Percentiles rank a stretch among this genome's conserved stretches.
Evolutionary conservation across 2,797 vertebrate species (phyloP).

Genomic region (Halcyon badia): DNA sequence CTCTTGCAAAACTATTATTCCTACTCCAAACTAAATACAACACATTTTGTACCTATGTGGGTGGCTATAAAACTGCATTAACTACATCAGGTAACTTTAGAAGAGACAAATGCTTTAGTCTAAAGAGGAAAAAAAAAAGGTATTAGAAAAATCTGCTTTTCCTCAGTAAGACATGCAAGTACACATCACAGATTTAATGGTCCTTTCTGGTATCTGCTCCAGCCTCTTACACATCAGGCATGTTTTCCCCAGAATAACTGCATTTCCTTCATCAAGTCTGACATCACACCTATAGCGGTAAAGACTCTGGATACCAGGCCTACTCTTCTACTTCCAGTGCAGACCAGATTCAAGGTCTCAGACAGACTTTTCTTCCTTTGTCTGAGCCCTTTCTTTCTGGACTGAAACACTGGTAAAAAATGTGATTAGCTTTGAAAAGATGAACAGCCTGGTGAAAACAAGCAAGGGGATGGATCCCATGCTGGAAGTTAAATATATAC

Average conservation of each 20-base stretch:
- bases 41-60: not conserved
- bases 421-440: not conserved
- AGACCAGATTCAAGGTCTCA: not conserved
- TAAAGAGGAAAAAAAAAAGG: not conserved
- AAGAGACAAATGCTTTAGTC: not conserved
- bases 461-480: not conserved
- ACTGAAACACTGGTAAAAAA: not conserved
- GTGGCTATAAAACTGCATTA: not conserved
- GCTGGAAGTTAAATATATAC: conserved; percentile 25
- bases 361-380: not conserved
- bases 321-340: not conserved
- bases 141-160: not conserved
- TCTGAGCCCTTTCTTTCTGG: not conserved
- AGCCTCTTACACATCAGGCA: fast-evolving
- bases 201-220: not conserved
- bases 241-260: not conserved
- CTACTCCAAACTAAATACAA: not conserved
- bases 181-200: not conserved
- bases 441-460: conserved; percentile 3
- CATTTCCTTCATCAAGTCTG: too few species aligned
- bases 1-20: not conserved
- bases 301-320: not conserved
- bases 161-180: not conserved
- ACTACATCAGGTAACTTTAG: not conserved
- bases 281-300: not conserved